Evolutionary conservation across 1,140 invertebrate genomes (phyloP).

Genomic region (Drosophila varians): DNA sequence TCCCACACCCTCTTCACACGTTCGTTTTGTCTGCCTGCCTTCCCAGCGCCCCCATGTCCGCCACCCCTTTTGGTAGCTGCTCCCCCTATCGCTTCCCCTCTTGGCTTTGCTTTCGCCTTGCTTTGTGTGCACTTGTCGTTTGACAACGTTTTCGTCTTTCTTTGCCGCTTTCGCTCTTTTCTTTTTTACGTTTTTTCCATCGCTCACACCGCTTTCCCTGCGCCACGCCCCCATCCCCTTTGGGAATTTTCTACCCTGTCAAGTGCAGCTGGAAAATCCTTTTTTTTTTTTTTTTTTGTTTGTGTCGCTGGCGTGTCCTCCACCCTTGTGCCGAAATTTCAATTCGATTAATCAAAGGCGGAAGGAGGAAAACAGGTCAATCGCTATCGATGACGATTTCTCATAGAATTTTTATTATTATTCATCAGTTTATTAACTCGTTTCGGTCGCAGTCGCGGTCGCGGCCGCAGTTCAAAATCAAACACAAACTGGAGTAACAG

Average conservation of each 20-base stretch:
- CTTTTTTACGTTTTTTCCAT: background rate
- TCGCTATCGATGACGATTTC: slow-evolving; percentile 4
- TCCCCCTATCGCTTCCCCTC: slow-evolving; percentile 14
- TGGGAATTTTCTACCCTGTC: slow-evolving; percentile 12
- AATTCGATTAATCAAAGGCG: slow-evolving; percentile 38
- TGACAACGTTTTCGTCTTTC: slow-evolving; percentile 49
- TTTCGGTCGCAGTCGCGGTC: background rate
- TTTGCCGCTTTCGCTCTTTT: slow-evolving; percentile 36
- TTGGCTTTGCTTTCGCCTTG: slow-evolving; percentile 19
- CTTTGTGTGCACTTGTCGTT: slow-evolving; percentile 61
- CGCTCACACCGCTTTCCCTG: slow-evolving; percentile 5
- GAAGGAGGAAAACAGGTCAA: slow-evolving; percentile 22
- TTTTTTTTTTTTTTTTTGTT: background rate
- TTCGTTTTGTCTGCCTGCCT: background rate
- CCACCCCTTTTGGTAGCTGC: slow-evolving; percentile 4
- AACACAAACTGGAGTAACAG: background rate
- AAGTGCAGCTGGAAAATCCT: slow-evolving; percentile 39
- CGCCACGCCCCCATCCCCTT: background rate
- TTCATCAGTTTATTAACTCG: background rate
- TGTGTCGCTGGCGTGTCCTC: too few species aligned
- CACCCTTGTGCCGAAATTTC: slow-evolving; percentile 3
- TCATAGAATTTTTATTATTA: background rate
- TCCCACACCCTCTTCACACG: slow-evolving; percentile 6
- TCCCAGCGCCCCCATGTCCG: background rate
- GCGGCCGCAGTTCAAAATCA: slow-evolving; percentile 5